Percentiles rank a stretch among this genome's conserved stretches.
Conservation (phyloP, 2,797 vertebrate species). For the Botia almorhae region DNA sequence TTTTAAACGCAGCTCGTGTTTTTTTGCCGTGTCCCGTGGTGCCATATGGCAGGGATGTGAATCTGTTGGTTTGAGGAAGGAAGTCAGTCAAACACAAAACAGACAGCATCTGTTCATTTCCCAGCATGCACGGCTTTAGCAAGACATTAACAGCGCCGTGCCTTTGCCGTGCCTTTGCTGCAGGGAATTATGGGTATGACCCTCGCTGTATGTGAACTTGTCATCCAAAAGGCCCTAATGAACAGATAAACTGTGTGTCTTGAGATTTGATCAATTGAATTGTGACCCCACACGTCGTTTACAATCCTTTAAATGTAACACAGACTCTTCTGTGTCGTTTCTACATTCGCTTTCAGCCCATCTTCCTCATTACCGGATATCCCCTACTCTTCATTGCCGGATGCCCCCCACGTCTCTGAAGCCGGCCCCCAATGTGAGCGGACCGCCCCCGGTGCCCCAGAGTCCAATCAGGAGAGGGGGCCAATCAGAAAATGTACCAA, state of each 20-base stretch:
- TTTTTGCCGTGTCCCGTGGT: slow-evolving; percentile 22
- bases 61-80: slow-evolving; percentile 42
- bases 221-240: neutral
- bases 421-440: slow-evolving; percentile 26
- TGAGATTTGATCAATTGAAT: neutral
- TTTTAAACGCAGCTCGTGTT: slow-evolving; percentile 12
- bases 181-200: slow-evolving; percentile 5
- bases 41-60: slow-evolving; percentile 48
- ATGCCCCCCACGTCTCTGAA: slow-evolving; percentile 40
- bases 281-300: neutral
- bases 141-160: neutral
- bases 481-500: neutral
- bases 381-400: slow-evolving; percentile 46
- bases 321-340: slow-evolving; percentile 25
- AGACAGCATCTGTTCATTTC: slow-evolving; percentile 53
- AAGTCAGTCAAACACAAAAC: slow-evolving; percentile 50
- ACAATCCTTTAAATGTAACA: slow-evolving; percentile 18
- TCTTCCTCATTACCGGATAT: slow-evolving; percentile 18
- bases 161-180: neutral
- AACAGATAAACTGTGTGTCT: neutral
- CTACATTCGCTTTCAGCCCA: slow-evolving; percentile 9
- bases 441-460: neutral
- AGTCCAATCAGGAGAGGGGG: no score
- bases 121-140: neutral
- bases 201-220: neutral